Conservation (phyloP, 2,888 invertebrate species). For the Eucriotettix oculatus region DNA sequence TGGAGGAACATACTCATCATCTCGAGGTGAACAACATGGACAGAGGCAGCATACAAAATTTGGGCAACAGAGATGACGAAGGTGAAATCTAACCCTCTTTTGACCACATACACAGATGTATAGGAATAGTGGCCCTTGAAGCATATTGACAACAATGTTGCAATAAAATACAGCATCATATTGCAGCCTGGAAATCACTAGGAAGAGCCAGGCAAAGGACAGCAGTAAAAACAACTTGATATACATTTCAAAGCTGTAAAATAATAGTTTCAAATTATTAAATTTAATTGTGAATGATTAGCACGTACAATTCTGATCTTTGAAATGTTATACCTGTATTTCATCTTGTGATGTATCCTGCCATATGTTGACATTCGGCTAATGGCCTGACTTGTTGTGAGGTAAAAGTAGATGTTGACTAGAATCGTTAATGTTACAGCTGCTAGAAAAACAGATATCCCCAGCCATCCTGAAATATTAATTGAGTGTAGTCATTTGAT, state of each 20-base stretch:
- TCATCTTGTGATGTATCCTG: slow-evolving; percentile 70
- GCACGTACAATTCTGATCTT: background rate
- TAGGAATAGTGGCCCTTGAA: slow-evolving; percentile 56
- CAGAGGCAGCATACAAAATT: slow-evolving; percentile 25
- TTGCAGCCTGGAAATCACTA: slow-evolving; percentile 57
- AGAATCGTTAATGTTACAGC: slow-evolving; percentile 66
- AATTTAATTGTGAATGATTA: background rate
- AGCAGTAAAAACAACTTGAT: slow-evolving; percentile 55
- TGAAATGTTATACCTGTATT: slow-evolving; percentile 45
- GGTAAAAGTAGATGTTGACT: slow-evolving; percentile 62
- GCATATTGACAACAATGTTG: slow-evolving; percentile 57
- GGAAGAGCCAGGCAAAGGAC: slow-evolving; percentile 60
- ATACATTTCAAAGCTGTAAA: slow-evolving; percentile 60
- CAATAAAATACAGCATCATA: slow-evolving; percentile 56
- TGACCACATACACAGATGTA: slow-evolving; percentile 65
- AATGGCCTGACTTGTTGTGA: slow-evolving; percentile 61
- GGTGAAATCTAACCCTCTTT: slow-evolving; percentile 58
- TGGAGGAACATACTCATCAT: slow-evolving; percentile 14
- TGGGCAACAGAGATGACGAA: slow-evolving; percentile 62
- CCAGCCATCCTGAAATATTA: slow-evolving; percentile 49
- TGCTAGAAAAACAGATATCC: slow-evolving; percentile 66
- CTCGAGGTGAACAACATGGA: slow-evolving; percentile 25
- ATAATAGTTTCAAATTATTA: background rate
- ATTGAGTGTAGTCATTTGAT: slow-evolving; percentile 26
- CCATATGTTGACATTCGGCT: slow-evolving; percentile 70